These are phyloP conservation scores for Colostygia pectinataria DNA, from an alignment of 2,888 invertebrate species.

Conservation along the genomic window DNA sequence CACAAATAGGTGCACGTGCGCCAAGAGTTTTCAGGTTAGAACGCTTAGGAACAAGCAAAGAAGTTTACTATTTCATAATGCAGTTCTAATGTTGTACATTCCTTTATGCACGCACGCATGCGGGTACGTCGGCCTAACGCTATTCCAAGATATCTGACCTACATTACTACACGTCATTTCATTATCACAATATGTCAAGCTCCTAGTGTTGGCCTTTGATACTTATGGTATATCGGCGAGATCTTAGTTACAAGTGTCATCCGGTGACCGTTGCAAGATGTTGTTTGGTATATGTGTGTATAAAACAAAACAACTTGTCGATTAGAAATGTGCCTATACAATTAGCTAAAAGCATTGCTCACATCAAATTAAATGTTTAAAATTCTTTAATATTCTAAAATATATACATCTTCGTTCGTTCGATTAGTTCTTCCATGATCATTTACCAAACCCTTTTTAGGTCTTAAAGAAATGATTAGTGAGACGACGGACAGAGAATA, in stretches of 20 bases:
- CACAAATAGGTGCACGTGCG: too few species aligned
- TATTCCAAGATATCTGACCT: slow-evolving; percentile 64
- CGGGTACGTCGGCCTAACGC: slow-evolving; percentile 43
- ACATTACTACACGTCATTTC: slow-evolving; percentile 67
- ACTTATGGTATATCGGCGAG: slow-evolving; percentile 28
- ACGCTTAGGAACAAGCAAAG: slow-evolving; percentile 12
- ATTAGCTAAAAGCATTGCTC: too few species aligned
- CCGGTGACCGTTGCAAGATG: slow-evolving; percentile 16
- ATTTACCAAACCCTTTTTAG: too few species aligned
- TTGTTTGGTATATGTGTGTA: slow-evolving; percentile 1
- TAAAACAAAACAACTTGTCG: slow-evolving; percentile 4
- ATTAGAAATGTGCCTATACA: too few species aligned
- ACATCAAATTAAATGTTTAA: too few species aligned
- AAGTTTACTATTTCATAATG: slow-evolving; percentile 44
- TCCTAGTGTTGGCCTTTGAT: slow-evolving; percentile 25
- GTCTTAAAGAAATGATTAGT: too few species aligned
- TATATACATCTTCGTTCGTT: too few species aligned
- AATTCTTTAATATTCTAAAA: too few species aligned
- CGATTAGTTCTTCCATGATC: too few species aligned
- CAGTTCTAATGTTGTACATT: slow-evolving; percentile 53
- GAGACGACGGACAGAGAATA: too few species aligned
- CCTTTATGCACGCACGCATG: slow-evolving; percentile 39
- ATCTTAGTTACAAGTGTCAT: slow-evolving; percentile 13
- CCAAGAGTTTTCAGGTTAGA: too few species aligned
- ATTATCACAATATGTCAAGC: slow-evolving; percentile 39